Conservation (phyloP, 2,797 vertebrate species). For the Cetoscarus ocellatus region DNA sequence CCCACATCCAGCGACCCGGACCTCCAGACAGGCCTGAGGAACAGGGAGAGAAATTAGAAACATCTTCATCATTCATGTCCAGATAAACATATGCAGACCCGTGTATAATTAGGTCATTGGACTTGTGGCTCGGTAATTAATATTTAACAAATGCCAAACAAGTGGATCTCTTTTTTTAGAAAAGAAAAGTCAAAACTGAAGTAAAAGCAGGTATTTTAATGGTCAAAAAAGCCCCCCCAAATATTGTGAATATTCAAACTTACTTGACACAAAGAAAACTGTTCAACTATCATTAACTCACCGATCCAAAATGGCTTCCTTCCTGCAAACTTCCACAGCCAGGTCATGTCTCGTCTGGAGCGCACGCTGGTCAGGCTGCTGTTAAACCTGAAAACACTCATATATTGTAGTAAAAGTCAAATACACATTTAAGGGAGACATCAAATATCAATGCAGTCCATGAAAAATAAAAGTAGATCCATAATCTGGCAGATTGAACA, state of each 20-base stretch:
- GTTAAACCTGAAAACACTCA: constrained; percentile 70
- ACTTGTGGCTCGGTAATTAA: no score
- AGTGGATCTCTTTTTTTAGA: no score
- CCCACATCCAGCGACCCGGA: constrained; percentile 34
- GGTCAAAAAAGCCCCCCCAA: no score
- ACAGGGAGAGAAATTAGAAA: background rate
- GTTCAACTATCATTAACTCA: constrained; percentile 46
- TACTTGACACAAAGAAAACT: no score
- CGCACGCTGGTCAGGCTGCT: constrained; percentile 79
- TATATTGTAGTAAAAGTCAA: background rate
- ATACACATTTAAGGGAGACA: background rate
- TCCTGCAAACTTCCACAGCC: constrained; percentile 79
- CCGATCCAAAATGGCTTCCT: constrained; percentile 83
- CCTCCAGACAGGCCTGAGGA: constrained; percentile 49
- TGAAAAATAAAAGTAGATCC: no score
- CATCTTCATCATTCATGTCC: background rate
- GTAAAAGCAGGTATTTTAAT: no score
- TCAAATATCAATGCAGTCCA: background rate
- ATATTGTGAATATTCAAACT: no score
- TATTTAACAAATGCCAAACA: no score
- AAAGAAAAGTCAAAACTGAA: no score
- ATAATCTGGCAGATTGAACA: no score
- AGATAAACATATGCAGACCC: no score
- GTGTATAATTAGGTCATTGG: no score
- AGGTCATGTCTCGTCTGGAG: constrained; percentile 74